Evolutionary conservation across 1,140 invertebrate genomes (phyloP).

Genomic region (Holcopasites calliopsidis): DNA sequence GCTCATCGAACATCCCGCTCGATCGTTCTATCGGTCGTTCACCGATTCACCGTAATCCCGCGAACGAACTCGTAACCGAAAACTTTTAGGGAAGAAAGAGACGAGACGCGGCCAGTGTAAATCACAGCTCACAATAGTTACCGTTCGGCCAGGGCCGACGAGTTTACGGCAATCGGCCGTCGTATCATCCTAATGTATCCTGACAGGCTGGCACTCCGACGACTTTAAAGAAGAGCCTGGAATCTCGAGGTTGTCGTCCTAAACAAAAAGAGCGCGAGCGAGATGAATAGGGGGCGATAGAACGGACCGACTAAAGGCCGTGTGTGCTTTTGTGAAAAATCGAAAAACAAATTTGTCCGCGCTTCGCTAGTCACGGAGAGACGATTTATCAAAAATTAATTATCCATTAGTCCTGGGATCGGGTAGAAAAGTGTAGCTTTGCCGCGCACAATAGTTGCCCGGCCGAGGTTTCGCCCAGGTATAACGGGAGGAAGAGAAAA

Average conservation of each 20-base stretch:
- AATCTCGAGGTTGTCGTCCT: slow-evolving; percentile 49
- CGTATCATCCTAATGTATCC: slow-evolving; percentile 65
- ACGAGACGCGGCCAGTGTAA: slow-evolving; percentile 39
- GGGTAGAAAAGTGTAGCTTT: slow-evolving; percentile 76
- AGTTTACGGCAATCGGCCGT: slow-evolving; percentile 62
- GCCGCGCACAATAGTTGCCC: slow-evolving; percentile 69
- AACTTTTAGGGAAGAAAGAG: no score
- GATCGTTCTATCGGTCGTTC: slow-evolving; percentile 35
- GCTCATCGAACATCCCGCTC: no score
- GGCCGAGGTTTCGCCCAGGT: slow-evolving; percentile 59
- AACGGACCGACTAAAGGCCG: slow-evolving; percentile 17
- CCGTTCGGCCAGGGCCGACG: slow-evolving; percentile 49
- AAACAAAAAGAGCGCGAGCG: slow-evolving; percentile 14
- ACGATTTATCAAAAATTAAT: slow-evolving; percentile 78
- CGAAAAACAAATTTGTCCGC: slow-evolving; percentile 73
- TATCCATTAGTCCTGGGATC: slow-evolving; percentile 74
- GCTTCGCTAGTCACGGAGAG: slow-evolving; percentile 69
- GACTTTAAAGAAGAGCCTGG: slow-evolving; percentile 42
- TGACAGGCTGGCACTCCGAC: slow-evolving; percentile 57
- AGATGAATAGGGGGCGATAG: not conserved
- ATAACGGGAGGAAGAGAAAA: slow-evolving; percentile 45
- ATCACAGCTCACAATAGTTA: slow-evolving; percentile 60
- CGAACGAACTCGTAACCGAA: not conserved
- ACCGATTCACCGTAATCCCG: no score
- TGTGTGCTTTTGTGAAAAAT: slow-evolving; percentile 69